A percentile compares a stretch with the other conserved stretches of the same genome.
Evolutionary conservation across 2,797 vertebrate genomes (phyloP).

Genomic region (Buphagus erythrorhynchus): DNA sequence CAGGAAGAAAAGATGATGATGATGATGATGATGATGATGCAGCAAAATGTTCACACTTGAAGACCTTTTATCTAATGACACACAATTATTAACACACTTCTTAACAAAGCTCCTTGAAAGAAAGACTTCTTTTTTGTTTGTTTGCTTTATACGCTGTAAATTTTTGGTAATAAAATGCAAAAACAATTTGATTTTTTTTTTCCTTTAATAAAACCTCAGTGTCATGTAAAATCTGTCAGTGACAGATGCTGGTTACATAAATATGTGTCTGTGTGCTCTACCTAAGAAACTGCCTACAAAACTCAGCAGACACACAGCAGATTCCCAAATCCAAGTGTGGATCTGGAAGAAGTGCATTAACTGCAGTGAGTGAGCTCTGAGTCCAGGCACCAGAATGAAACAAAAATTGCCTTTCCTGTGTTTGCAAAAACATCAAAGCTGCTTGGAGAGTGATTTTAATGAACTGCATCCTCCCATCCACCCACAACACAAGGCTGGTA

Average conservation of each 20-base stretch:
- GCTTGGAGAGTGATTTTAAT: not conserved
- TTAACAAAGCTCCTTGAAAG: not conserved
- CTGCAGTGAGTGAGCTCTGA: rapidly evolving
- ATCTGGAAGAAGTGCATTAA: too few species aligned
- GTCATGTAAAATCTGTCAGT: too few species aligned
- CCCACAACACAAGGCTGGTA: not conserved
- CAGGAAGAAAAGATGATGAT: not conserved
- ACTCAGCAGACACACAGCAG: not conserved
- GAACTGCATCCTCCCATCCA: not conserved
- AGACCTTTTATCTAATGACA: not conserved
- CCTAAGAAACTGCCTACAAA: not conserved
- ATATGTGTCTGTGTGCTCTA: not conserved
- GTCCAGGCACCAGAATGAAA: not conserved
- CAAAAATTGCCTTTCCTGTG: not conserved
- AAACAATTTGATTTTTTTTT: not conserved
- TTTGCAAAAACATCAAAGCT: not conserved
- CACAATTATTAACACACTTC: not conserved
- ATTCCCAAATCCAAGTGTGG: not conserved
- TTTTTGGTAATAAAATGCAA: not conserved
- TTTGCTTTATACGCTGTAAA: rapidly evolving
- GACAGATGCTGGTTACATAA: not conserved
- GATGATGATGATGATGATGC: not conserved
- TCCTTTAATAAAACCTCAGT: not conserved
- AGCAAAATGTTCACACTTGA: not conserved
- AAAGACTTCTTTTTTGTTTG: not conserved